These are phyloP conservation scores for Paragorgia papillata DNA, from an alignment of 92 coral and sea anemone species.

Conservation along the genomic window DNA sequence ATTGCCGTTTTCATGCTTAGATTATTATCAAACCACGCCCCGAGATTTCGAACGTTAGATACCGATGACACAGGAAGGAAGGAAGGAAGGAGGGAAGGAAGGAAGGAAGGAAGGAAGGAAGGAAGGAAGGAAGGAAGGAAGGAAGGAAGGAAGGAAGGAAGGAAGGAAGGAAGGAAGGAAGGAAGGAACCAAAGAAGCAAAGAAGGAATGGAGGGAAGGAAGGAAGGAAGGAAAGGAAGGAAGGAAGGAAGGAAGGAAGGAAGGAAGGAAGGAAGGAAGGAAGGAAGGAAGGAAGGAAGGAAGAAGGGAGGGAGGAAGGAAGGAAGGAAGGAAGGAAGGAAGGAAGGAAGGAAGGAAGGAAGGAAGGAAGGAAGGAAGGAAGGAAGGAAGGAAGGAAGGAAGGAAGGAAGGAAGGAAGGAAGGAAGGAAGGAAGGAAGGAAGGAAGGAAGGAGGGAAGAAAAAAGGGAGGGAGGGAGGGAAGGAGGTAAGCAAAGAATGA, in stretches of 20 bases:
- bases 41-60: too few species aligned
- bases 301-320: neutral
- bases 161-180: neutral
- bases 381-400: neutral
- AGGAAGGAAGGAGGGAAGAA: neutral
- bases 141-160: neutral
- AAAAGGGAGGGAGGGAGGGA: neutral
- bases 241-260: neutral
- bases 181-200: neutral
- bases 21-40: too few species aligned
- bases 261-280: neutral
- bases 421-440: neutral
- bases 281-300: too few species aligned
- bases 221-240: neutral
- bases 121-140: neutral
- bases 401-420: slow-evolving; percentile 1
- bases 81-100: neutral
- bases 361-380: neutral
- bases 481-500: neutral
- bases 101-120: neutral
- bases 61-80: neutral
- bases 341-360: neutral
- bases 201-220: neutral
- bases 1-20: too few species aligned
- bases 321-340: too few species aligned